Base-by-base conservation (phyloP, 2,888 invertebrate genomes). In the Mystacides longicornis region DNA sequence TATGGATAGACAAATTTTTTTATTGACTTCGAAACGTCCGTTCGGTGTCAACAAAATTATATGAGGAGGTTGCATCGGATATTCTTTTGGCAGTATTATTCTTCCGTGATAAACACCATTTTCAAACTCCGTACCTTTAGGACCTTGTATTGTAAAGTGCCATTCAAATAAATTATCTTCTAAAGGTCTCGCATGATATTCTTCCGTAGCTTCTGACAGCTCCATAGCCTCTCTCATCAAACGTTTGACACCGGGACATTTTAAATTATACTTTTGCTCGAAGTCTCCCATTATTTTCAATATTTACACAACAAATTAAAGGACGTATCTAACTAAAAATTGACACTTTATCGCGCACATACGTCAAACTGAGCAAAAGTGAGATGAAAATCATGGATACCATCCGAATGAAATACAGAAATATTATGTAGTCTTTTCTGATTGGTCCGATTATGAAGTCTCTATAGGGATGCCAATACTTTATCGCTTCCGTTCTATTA, bases 21-120 rank as follows among this genome's bases (percentile, higher is more conserved):
- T 93, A 69, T 92, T 89, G 7, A 84, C 82, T 75, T 95, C 93
- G 74, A 97, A 96, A 63, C 96, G 81, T 48, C 95, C 95, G 71
- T 93, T 96, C 2, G 93, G 93, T 21, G 95, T 96, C 51, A 96
- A 71, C 49, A 97, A 74, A 65, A 95, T 93, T 63, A 96, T 93
- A 69, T 92, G 92, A 4, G 96, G 96, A 51, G 96, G 96, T 73
- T 95, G 94, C 94, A 97, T 94, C 1, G 96, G 96, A 73, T 96
- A 96, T 64, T 96, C 93, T 52, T 92, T 85, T 0, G 96, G 96
- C 62, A 96, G 75, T 56, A 93, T 74, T 68, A 96, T 94, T 64
- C 94, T 79, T 3, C 93, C 96, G 70, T 97, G 96, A 69, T 95
- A 96, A 60, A 91, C 80, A 31, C 96, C 96, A 58, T 86, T 87